phyloP scores from a whole-genome alignment of 2,888 invertebrate genomes.

The Metallyticus violacea region DNA sequence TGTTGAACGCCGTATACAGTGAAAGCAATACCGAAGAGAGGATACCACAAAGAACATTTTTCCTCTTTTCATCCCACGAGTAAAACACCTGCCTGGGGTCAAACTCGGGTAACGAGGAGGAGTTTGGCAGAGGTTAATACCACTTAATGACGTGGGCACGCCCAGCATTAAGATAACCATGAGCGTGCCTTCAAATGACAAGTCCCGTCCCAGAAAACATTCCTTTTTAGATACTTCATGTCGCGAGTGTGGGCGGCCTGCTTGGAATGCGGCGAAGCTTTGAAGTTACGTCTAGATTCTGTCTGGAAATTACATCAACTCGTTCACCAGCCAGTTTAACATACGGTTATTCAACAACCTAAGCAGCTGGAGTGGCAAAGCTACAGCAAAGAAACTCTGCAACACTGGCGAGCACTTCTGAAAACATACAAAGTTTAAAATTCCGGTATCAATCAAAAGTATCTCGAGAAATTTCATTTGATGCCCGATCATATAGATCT shows the following conservation, averaged over 20 bases:
- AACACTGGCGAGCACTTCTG: neutral
- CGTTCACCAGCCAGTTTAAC: neutral
- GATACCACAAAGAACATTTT: too few species aligned
- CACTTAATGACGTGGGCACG: neutral
- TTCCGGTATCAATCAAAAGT: too few species aligned
- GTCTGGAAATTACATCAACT: neutral
- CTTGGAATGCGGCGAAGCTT: neutral
- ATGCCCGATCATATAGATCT: too few species aligned
- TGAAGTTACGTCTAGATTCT: too few species aligned
- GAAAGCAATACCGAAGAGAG: too few species aligned
- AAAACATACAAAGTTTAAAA: too few species aligned
- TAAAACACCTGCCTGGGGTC: neutral
- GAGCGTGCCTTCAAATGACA: neutral
- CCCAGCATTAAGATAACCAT: neutral
- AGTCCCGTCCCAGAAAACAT: neutral
- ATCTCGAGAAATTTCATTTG: too few species aligned
- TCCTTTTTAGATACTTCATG: neutral
- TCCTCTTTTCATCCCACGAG: too few species aligned
- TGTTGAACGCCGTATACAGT: too few species aligned
- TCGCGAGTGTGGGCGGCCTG: neutral
- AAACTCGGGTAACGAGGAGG: neutral
- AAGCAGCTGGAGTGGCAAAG: neutral
- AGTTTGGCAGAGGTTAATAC: neutral
- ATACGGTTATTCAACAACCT: neutral
- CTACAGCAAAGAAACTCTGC: neutral